Base-by-base conservation (phyloP, 2,797 vertebrate species). In the Melanotaenia maccullochi region DNA sequence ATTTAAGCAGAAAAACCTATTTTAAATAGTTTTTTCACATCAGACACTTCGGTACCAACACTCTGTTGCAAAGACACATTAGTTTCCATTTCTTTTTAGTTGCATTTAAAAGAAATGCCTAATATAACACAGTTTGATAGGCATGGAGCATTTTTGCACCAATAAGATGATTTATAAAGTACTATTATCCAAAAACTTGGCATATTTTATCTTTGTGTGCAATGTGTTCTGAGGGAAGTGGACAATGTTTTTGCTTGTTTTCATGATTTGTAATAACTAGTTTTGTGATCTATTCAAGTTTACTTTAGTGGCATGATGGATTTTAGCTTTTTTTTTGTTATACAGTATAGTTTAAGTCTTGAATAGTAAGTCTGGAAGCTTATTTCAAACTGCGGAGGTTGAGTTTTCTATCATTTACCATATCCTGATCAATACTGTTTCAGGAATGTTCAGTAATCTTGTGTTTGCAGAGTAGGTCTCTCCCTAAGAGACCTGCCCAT, bases 401-500 rank as follows among this genome's bases (percentile, higher is more conserved):
- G 9, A 12, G 5, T 42, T 77, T 68, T 65, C 9, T 38, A 22
- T 57, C 3, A 38, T 6, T 12, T 7, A 38, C 25, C 16, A 28
- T 28, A 11, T 61, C 64, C 68, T 76, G 5, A 76, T 68, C 52
- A 0, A 7, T 40, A 11, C 22, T 25, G 28, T 62, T 71, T 70
- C 14, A 74, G 9, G 25, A 74, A 75, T 73, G 58, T 60, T 36
- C 42, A 24, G 8, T 79, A 25, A 73, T 47, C 2, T 0, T 36
- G 52, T 78, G 28, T 71, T 77, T 82, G 28, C 33, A 0, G 1
- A 62, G 60, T 55, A 64, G 71, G 71, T 1, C 2, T 25, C 83
- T 73, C 40, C 8, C 58, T 1, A 8, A 38, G 55, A 61, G 73
- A 67, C 65, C 14, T 60, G 28, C 55, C 52, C 52, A 51, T 59